A percentile compares a stretch with the other conserved stretches of the same genome.
Conservation (phyloP, 2,888 invertebrate genomes). For the Nasonovia ribisnigri region DNA sequence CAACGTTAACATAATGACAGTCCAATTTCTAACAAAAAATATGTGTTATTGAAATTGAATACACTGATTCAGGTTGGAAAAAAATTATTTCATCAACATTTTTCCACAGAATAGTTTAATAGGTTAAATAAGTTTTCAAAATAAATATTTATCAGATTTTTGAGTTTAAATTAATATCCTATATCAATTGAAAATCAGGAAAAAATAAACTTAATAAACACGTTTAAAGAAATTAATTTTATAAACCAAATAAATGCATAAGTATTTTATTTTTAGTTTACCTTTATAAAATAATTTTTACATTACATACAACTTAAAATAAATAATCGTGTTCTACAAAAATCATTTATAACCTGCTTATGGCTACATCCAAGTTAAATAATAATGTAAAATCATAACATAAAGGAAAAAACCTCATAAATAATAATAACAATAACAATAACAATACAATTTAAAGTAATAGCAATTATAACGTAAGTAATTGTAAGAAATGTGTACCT, state of each 20-base stretch:
- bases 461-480: no score
- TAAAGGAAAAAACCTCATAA: no score
- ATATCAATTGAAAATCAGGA: background rate
- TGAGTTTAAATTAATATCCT: background rate
- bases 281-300: background rate
- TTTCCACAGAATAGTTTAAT: background rate
- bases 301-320: background rate
- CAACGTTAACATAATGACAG: background rate
- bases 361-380: no score
- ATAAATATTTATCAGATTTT: background rate
- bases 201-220: background rate
- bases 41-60: background rate
- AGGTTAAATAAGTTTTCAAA: background rate
- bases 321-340: background rate
- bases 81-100: background rate
- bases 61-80: background rate
- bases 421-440: no score
- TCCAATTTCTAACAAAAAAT: conserved; percentile 29
- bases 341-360: background rate
- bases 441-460: no score
- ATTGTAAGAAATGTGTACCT: background rate
- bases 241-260: background rate
- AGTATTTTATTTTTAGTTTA: background rate
- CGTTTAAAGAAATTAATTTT: background rate
- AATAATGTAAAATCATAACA: no score